Conservation (phyloP, 2,888 invertebrate genomes). For the Melinaea marsaeus region DNA sequence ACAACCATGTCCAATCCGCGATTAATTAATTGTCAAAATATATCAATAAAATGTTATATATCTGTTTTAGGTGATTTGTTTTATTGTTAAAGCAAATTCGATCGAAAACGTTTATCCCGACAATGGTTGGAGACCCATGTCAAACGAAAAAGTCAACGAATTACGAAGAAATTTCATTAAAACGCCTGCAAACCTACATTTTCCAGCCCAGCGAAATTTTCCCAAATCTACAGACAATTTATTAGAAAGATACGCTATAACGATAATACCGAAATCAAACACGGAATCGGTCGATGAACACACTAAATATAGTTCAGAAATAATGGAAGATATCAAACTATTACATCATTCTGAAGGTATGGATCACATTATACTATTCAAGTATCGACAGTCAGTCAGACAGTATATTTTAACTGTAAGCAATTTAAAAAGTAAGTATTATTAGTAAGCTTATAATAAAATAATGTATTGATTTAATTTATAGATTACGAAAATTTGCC, state of each 20-base stretch:
- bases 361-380: neutral
- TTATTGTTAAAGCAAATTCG: slow-evolving; percentile 20
- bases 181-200: slow-evolving; percentile 19
- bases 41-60: slow-evolving; percentile 1
- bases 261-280: slow-evolving; percentile 11
- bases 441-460: too few species aligned
- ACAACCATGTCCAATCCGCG: too few species aligned
- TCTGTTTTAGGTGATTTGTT: slow-evolving; percentile 24
- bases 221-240: slow-evolving; percentile 17
- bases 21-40: neutral
- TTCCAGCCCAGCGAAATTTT: slow-evolving; percentile 16
- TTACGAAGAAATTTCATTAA: slow-evolving; percentile 28
- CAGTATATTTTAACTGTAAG: too few species aligned
- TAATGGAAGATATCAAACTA: slow-evolving; percentile 4
- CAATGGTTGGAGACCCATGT: slow-evolving; percentile 37
- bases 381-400: too few species aligned
- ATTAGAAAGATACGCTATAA: slow-evolving; percentile 17
- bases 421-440: too few species aligned
- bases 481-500: too few species aligned
- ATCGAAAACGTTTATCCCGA: slow-evolving; percentile 22
- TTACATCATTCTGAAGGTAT: slow-evolving; percentile 1
- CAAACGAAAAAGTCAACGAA: slow-evolving; percentile 32
- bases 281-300: slow-evolving; percentile 8
- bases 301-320: neutral
- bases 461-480: too few species aligned